Base-by-base conservation (phyloP, 2,797 vertebrate species). In the Trachops cirrhosus region DNA sequence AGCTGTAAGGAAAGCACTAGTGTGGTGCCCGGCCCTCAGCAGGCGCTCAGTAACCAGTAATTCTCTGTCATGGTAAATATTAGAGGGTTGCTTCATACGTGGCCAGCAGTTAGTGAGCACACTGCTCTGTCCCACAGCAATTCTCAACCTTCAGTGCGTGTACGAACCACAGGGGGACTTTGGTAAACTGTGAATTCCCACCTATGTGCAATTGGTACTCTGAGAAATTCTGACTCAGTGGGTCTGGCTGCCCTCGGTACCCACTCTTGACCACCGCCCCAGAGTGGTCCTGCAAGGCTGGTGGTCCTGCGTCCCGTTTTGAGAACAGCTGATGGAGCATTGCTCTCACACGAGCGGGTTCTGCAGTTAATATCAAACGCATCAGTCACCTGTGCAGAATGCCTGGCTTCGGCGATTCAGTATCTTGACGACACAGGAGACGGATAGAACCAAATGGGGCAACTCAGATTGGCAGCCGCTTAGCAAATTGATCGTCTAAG, bases 401-500 rank as follows among this genome's bases (percentile, higher is more conserved):
- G 39, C 46, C 86, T 37, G 88, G n/a, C 86, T 88, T 1, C 1
- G 19, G 59, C 0, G 0, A n/a, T 21, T 54, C 46, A n/a, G 0
- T 37, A 9, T 39, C 86, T 79, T 15, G 1, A 34, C 10, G 82
- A 95, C 70, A 11, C 0, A 12, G 73, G 22, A 70, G 80, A 75
- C 3, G 0, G 39, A 64, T 0, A 6, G 83, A n/a, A 8, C 44
- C 52, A 1, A 34, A 0, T 1, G 57, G 52, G 6, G 94, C 59
- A n/a, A 41, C 34, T 34, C 29, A 59, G 80, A 67, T 6, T 6
- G 79, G 70, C 80, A 82, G 89, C 41, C 74, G 34, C 29, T 54
- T 52, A 73, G 70, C 83, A 89, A 29, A 78, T 0, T 6, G 50
- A 41, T 41, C 48, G 46, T 15, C 59, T 52, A 37, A 64, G 59